These are phyloP conservation scores for Patella ulyssiponensis DNA, from an alignment of 2,888 invertebrate genomes.

Conservation along the genomic window DNA sequence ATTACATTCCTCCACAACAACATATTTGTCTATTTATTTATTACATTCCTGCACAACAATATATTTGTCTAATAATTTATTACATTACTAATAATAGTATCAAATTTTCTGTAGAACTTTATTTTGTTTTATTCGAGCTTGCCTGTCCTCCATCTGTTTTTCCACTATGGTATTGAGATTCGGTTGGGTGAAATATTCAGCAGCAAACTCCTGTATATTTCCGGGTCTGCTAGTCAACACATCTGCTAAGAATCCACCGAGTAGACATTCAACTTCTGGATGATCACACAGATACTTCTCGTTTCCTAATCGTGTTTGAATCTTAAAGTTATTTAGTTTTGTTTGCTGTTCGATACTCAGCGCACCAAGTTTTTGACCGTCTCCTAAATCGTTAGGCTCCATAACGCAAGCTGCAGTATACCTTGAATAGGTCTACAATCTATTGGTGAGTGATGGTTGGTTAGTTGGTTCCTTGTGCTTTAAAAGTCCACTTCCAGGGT, in stretches of 20 bases:
- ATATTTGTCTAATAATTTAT: too few relatives aligned
- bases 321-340: slow-evolving; percentile 69
- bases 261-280: slow-evolving; percentile 70
- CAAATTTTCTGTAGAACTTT: slow-evolving; percentile 6
- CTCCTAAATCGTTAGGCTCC: slow-evolving; percentile 70
- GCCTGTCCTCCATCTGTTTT: slow-evolving; percentile 12
- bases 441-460: too few relatives aligned
- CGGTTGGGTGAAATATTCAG: slow-evolving; percentile 26
- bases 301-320: slow-evolving; percentile 67
- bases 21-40: too few relatives aligned
- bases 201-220: slow-evolving; percentile 68
- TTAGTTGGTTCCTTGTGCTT: too few relatives aligned
- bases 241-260: slow-evolving; percentile 67
- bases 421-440: not conserved
- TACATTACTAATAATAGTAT: not conserved
- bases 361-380: slow-evolving; percentile 66
- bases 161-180: not conserved
- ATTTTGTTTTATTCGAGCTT: not conserved
- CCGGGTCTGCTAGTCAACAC: slow-evolving; percentile 64
- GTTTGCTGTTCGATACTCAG: slow-evolving; percentile 69
- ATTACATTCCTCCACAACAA: too few relatives aligned
- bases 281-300: slow-evolving; percentile 68
- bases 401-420: slow-evolving; percentile 68
- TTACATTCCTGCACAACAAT: too few relatives aligned
- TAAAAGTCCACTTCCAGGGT: too few relatives aligned